Evolutionary conservation across 2,888 invertebrate genomes (phyloP).

Genomic region (Microchrysa polita): DNA sequence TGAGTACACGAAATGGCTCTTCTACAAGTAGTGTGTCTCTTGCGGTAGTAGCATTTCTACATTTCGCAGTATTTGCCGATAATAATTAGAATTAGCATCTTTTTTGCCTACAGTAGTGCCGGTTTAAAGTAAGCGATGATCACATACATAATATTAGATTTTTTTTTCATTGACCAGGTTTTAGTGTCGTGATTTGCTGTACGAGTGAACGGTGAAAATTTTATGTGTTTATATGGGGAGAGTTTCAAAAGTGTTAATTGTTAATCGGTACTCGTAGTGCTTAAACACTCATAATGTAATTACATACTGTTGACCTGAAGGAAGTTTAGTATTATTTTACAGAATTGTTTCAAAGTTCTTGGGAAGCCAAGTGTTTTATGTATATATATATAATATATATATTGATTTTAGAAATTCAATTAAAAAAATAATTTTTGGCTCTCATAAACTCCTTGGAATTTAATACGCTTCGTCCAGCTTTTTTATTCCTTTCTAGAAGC

Average conservation of each 20-base stretch:
- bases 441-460: too few relatives aligned
- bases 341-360: too few relatives aligned
- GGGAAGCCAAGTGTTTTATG: too few relatives aligned
- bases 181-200: slow-evolving; percentile 18
- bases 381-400: too few relatives aligned
- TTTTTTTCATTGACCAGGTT: slow-evolving; percentile 9
- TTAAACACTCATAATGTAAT: slow-evolving; percentile 13
- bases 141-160: slow-evolving; percentile 17
- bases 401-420: too few relatives aligned
- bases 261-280: too few relatives aligned
- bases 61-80: slow-evolving; percentile 29
- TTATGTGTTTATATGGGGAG: slow-evolving; percentile 7
- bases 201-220: slow-evolving; percentile 23
- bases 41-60: slow-evolving; percentile 15
- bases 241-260: not conserved
- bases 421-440: too few relatives aligned
- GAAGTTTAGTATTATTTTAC: not conserved
- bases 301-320: not conserved
- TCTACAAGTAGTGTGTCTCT: not conserved
- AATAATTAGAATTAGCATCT: slow-evolving; percentile 41
- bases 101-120: slow-evolving; percentile 7
- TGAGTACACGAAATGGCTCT: not conserved
- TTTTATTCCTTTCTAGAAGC: too few relatives aligned
- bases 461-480: too few relatives aligned
- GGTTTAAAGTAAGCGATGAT: slow-evolving; percentile 29